phyloP scores from a whole-genome alignment of 2,888 invertebrate genomes.

The Andrena haemorrhoa region DNA sequence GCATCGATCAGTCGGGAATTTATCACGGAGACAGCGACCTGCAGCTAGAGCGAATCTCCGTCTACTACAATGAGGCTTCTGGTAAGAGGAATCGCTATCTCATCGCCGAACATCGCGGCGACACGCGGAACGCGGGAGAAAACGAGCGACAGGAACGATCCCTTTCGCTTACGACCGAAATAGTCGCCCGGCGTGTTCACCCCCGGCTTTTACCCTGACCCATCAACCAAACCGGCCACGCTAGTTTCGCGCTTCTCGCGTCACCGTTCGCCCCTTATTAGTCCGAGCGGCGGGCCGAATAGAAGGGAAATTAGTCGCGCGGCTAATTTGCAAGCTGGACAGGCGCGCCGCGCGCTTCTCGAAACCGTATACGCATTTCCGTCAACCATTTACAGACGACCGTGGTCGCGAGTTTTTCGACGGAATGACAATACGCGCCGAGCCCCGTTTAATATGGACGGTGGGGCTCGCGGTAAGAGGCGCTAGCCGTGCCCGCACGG shows the following conservation, averaged over 20 bases:
- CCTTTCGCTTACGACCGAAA: conserved; percentile 66
- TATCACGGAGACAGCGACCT: conserved; percentile 88
- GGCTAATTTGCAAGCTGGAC: conserved; percentile 67
- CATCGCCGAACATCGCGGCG: conserved; percentile 18
- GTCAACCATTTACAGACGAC: conserved; percentile 54
- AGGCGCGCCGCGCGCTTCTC: conserved; percentile 41
- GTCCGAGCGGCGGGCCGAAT: too few species aligned
- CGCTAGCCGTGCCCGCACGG: conserved; percentile 5
- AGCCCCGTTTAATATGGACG: conserved; percentile 60
- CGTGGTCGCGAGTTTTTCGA: conserved; percentile 56
- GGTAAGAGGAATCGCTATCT: conserved; percentile 75
- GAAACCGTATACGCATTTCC: conserved; percentile 74
- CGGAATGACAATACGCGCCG: conserved; percentile 57
- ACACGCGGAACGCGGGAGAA: conserved; percentile 59
- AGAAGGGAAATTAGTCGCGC: conserved; percentile 21
- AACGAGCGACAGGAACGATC: conserved; percentile 47
- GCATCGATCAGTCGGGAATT: conserved; percentile 88
- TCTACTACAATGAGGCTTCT: conserved; percentile 89
- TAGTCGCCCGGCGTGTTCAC: conserved; percentile 67
- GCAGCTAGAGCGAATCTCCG: conserved; percentile 88
- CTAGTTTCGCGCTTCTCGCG: conserved; percentile 10
- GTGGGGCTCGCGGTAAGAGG: conserved; percentile 26
- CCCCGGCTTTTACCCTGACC: conserved; percentile 53
- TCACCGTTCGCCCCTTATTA: not conserved
- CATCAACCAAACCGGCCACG: not conserved